Percentiles rank a stretch among this genome's conserved stretches.
These are phyloP conservation scores for Alfaro cultratus DNA, from an alignment of 2,797 vertebrate genomes.

Conservation along the genomic window DNA sequence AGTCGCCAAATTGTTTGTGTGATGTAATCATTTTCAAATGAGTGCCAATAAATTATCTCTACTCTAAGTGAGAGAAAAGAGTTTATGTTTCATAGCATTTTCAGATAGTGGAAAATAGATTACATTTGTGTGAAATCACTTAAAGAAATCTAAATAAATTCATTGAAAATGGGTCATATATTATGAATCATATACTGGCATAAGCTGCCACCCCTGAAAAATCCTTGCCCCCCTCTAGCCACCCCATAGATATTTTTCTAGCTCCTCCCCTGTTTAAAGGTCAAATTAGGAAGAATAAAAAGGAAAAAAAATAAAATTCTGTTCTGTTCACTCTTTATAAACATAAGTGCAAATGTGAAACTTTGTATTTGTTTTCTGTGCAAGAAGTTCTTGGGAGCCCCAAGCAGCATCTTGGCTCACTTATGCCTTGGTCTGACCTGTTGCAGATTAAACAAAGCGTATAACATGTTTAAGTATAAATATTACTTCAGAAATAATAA, in stretches of 20 bases:
- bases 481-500: constrained; percentile 80
- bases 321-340: neutral
- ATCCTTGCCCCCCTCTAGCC: no score
- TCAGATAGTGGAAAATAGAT: neutral
- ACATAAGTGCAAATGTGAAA: neutral
- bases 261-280: neutral
- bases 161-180: neutral
- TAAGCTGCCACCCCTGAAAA: no score
- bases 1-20: neutral
- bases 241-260: no score
- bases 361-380: neutral
- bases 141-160: neutral
- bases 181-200: no score
- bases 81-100: neutral
- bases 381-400: neutral
- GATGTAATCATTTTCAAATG: neutral
- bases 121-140: neutral
- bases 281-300: neutral
- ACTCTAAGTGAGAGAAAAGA: neutral
- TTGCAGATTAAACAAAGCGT: neutral
- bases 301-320: neutral
- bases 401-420: neutral
- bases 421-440: neutral
- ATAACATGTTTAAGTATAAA: constrained; percentile 52
- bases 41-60: neutral